Conservation (phyloP, 2,797 vertebrate species). For the Fundulus diaphanus region DNA sequence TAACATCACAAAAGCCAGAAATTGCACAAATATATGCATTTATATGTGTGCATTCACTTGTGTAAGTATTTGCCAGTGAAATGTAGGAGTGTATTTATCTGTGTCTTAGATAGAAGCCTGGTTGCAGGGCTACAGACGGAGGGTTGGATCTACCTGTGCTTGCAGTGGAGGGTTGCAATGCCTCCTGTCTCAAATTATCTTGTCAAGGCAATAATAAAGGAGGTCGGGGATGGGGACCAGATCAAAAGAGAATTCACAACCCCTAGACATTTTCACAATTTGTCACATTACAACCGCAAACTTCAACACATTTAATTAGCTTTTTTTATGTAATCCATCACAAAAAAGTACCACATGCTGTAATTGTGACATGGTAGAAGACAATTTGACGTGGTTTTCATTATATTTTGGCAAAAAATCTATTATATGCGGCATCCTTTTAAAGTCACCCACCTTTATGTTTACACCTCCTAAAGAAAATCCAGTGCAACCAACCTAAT, state of each 20-base stretch:
- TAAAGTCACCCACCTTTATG: not conserved
- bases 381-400: not conserved
- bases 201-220: conserved; percentile 79
- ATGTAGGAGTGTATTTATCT: conserved; percentile 51
- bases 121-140: conserved; percentile 63
- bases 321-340: not conserved
- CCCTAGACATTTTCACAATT: not conserved
- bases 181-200: conserved; percentile 83
- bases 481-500: not conserved
- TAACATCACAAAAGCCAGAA: conserved; percentile 31
- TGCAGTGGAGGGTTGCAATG: conserved; percentile 69
- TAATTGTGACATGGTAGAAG: not conserved
- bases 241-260: not conserved
- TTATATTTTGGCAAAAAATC: not conserved
- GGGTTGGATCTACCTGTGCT: conserved; percentile 78
- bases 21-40: conserved; percentile 30
- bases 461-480: not conserved
- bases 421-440: not conserved
- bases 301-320: not conserved
- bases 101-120: conserved; percentile 62
- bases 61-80: conserved; percentile 16
- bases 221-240: not conserved
- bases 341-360: not conserved
- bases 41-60: conserved; percentile 2
- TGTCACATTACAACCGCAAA: not conserved